Conservation (phyloP, 2,888 invertebrate genomes). For the Drosophila macrospina region DNA sequence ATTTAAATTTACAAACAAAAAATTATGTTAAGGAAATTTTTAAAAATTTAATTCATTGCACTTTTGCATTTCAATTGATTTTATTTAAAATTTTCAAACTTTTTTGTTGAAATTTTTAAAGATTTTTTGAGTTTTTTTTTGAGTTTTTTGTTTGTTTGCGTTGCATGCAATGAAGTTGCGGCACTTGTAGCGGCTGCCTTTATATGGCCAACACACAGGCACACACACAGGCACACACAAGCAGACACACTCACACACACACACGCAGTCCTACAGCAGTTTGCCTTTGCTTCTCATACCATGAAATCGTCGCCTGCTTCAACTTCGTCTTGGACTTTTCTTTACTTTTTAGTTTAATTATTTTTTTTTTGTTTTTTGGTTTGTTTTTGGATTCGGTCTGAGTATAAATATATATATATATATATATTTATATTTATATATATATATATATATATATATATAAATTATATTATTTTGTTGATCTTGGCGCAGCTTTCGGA, state of each 20-base stretch:
- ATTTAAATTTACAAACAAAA: conserved; percentile 33
- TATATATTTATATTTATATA: conserved; percentile 3
- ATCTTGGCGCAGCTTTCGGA: conserved; percentile 75
- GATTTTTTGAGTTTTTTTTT: conserved; percentile 7
- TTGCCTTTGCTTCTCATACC: conserved; percentile 29
- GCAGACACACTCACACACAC: conserved; percentile 17
- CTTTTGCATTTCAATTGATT: too few relatives aligned
- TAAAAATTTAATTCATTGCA: not conserved
- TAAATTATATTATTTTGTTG: conserved; percentile 12
- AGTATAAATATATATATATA: not conserved
- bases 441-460: too few relatives aligned
- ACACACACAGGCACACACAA: conserved; percentile 13
- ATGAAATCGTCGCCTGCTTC: conserved; percentile 32
- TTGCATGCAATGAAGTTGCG: conserved; percentile 63
- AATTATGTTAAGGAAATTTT: too few relatives aligned
- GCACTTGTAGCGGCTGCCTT: conserved; percentile 62
- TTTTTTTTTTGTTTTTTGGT: conserved; percentile 16
- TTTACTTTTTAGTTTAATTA: conserved; percentile 8
- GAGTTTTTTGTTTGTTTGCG: conserved; percentile 39
- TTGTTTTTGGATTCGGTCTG: conserved; percentile 18
- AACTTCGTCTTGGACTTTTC: conserved; percentile 14
- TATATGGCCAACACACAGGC: conserved; percentile 46
- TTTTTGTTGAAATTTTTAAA: not conserved
- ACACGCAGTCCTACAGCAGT: not conserved
- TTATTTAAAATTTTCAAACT: too few relatives aligned